Percentiles rank a stretch among this genome's conserved stretches.
phyloP scores from a whole-genome alignment of 2,888 invertebrate genomes.

The Orthosia gothica region DNA sequence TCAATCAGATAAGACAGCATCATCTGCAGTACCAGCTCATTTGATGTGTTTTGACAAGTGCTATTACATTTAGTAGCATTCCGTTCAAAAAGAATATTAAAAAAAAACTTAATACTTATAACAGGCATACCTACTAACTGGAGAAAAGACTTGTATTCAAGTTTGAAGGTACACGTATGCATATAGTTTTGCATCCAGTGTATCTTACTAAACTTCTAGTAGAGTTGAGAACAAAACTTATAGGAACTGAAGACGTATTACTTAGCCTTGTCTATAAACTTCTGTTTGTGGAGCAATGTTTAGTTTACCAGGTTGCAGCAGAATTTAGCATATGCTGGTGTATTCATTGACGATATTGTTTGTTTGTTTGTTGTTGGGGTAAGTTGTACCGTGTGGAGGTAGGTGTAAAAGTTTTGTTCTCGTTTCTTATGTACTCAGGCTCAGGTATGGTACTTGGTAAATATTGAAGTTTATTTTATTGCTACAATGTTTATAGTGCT shows the following conservation, averaged over 20 bases:
- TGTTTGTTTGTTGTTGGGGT: not conserved
- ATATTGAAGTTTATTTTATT: no score
- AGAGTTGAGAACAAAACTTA: constrained; percentile 16
- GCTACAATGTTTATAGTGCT: no score
- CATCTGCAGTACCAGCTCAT: no score
- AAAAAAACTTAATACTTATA: no score
- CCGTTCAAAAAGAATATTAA: no score
- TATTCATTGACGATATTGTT: not conserved
- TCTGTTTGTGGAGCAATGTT: constrained; percentile 11
- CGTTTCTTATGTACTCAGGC: not conserved
- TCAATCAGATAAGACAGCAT: no score
- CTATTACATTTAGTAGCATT: no score
- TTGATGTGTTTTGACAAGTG: no score
- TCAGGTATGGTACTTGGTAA: no score
- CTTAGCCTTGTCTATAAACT: constrained; percentile 20
- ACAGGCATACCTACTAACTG: not conserved
- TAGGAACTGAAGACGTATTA: constrained; percentile 25
- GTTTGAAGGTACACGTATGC: not conserved
- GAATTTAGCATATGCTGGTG: not conserved
- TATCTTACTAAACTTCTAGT: not conserved
- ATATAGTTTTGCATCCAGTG: constrained; percentile 11
- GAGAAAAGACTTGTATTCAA: not conserved
- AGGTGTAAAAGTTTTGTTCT: not conserved
- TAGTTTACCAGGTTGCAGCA: not conserved
- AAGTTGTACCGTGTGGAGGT: not conserved